Evolutionary conservation across 2,888 invertebrate genomes (phyloP).

Genomic region (Sesia apiformis): DNA sequence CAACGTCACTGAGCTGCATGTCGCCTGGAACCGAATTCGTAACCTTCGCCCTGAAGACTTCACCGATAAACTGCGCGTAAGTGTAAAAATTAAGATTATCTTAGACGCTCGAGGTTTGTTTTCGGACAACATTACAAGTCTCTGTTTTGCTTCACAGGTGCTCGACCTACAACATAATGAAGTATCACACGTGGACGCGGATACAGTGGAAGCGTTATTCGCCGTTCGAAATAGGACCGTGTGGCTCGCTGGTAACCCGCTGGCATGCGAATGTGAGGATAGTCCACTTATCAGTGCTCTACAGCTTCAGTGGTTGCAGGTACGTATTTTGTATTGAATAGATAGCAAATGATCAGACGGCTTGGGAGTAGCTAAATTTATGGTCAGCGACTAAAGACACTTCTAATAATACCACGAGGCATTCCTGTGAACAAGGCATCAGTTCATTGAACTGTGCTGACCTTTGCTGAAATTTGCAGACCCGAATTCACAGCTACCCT

Average conservation of each 20-base stretch:
- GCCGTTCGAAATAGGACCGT: slow-evolving; percentile 1
- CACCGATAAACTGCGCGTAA: background rate
- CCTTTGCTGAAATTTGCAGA: no score
- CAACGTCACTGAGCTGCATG: background rate
- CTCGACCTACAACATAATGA: background rate
- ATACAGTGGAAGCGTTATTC: background rate
- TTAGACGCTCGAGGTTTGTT: background rate
- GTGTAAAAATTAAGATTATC: background rate
- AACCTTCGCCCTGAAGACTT: background rate
- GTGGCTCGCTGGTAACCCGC: slow-evolving; percentile 15
- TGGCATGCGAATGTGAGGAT: slow-evolving; percentile 17
- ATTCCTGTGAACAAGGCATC: no score
- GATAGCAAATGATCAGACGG: no score
- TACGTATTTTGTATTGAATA: background rate
- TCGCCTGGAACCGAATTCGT: background rate
- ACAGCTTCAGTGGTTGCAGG: slow-evolving; percentile 1
- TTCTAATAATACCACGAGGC: no score
- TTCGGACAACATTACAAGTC: background rate
- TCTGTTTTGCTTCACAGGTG: background rate
- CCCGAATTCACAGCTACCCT: no score
- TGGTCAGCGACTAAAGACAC: no score
- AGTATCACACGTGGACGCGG: background rate
- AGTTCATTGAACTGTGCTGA: no score
- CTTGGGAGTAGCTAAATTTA: no score
- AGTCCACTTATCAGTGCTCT: slow-evolving; percentile 4